Percentiles rank a stretch among this genome's conserved stretches.
Evolutionary conservation across 1,140 invertebrate genomes (phyloP).

Genomic region (Drosophila ficusphila): DNA sequence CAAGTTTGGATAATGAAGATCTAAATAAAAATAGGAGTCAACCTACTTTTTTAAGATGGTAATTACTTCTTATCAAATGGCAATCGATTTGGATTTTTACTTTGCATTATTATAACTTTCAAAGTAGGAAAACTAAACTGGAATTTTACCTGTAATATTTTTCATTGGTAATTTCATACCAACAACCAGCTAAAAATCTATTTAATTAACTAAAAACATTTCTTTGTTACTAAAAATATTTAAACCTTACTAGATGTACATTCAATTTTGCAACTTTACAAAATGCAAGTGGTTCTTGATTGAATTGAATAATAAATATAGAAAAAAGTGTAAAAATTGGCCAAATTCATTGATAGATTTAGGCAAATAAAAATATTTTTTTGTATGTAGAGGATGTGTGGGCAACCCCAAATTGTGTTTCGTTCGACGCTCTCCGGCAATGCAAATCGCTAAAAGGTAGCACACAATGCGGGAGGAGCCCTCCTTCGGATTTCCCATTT

Average conservation of each 20-base stretch:
- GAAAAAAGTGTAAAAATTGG: neutral
- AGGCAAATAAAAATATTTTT: constrained; percentile 1
- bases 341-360: neutral
- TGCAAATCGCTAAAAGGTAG: constrained; percentile 78
- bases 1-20: neutral
- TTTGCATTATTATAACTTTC: too few species aligned
- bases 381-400: constrained; percentile 54
- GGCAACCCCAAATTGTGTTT: constrained; percentile 75
- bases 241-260: too few species aligned
- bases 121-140: too few species aligned
- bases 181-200: too few species aligned
- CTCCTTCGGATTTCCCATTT: constrained; percentile 8
- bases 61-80: too few species aligned
- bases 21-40: too few species aligned
- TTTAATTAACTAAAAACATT: too few species aligned
- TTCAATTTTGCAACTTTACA: neutral
- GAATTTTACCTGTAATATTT: too few species aligned
- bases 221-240: too few species aligned
- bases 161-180: too few species aligned
- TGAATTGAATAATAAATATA: neutral
- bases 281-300: neutral
- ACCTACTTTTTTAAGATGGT: too few species aligned
- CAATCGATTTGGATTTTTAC: too few species aligned
- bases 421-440: constrained; percentile 61
- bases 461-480: constrained; percentile 41